phyloP scores from a whole-genome alignment of 2,113 vertebrate genomes.

The Trichechus manatus region DNA sequence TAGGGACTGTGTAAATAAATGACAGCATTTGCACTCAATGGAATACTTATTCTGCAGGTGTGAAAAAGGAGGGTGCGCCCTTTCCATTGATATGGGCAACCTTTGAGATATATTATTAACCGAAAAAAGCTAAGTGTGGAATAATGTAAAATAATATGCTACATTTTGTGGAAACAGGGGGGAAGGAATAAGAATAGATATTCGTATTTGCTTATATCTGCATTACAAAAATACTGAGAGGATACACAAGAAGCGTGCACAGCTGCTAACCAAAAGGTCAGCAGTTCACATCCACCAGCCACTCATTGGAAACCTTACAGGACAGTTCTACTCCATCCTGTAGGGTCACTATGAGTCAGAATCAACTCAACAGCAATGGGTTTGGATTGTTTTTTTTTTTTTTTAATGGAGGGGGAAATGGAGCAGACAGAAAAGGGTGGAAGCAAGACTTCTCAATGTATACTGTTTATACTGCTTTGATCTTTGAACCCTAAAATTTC shows the following conservation, averaged over 20 bases:
- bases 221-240: slow-evolving; percentile 39
- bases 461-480: not conserved
- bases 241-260: slow-evolving; percentile 63
- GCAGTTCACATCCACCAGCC: no score
- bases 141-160: not conserved
- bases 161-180: not conserved
- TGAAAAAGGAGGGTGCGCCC: not conserved
- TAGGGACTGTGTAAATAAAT: not conserved
- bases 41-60: not conserved
- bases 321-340: no score
- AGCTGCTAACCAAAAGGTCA: no score
- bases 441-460: not conserved
- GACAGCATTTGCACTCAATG: not conserved
- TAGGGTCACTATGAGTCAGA: no score
- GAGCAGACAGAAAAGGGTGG: not conserved
- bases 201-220: not conserved
- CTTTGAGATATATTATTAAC: not conserved
- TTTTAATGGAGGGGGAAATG: not conserved
- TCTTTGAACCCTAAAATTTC: not conserved
- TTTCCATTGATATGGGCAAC: no score
- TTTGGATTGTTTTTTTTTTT: no score
- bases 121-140: slow-evolving; percentile 30
- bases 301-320: no score
- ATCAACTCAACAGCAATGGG: no score
- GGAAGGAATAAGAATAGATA: not conserved